Base-by-base conservation (phyloP, 2,888 invertebrate genomes). In the Hololepta plana region DNA sequence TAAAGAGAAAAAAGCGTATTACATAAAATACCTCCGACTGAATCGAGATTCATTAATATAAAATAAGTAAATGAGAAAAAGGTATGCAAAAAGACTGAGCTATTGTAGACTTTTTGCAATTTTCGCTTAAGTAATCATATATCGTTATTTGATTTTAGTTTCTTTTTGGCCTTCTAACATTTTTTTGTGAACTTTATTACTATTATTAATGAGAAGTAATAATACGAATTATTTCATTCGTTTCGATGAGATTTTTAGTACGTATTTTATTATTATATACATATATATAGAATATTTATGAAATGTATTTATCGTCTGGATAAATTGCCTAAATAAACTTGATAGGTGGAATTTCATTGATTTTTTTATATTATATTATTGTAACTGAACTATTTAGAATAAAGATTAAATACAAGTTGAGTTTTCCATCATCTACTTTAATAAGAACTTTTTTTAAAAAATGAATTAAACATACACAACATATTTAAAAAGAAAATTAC, bases 261-360 rank as follows among this genome's bases (percentile, higher is more conserved):
- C 35, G 35, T 38, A 36, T 39, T 39, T 39, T 39, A 37, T 38
- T 38, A 39, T n/a, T n/a, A n/a, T n/a, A n/a, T n/a, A n/a, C n/a
- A n/a, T n/a, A n/a, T n/a, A n/a, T n/a, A n/a, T n/a, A n/a, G n/a
- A n/a, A n/a, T 38, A 39, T 39, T 39, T 39, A 39, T 38, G 38
- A 37, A 34, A 34, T 39, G 36, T 37, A 39, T 39, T 39, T 38
- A 38, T 35, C 37, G 36, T 37, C n/a, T n/a, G n/a, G n/a, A n/a
- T n/a, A n/a, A 32, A 33, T 24, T 32, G 34, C 35, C 34, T 35
- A 35, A 36, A 32, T 36, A 38, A 38, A 37, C 29, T n/a, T n/a
- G n/a, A n/a, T n/a, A n/a, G n/a, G n/a, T n/a, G n/a, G n/a, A n/a
- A n/a, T n/a, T n/a, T n/a, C n/a, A n/a, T n/a, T n/a, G n/a, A n/a